These are phyloP conservation scores for Netelia virgata DNA, from an alignment of 2,888 invertebrate species.

Conservation along the genomic window DNA sequence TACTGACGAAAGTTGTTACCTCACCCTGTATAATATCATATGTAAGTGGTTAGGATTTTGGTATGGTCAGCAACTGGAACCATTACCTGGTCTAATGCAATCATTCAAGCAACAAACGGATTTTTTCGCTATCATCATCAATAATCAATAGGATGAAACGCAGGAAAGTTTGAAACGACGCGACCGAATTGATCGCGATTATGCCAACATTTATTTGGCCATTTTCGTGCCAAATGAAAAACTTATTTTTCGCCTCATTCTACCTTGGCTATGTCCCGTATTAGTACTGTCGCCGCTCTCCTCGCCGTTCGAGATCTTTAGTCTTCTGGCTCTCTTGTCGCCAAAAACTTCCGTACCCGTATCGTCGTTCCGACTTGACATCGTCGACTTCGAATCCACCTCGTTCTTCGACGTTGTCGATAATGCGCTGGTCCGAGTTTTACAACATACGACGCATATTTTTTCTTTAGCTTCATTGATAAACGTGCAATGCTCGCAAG, in stretches of 20 bases:
- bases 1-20: too few relatives aligned
- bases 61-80: too few relatives aligned
- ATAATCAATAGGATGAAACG: conserved; percentile 12
- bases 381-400: conserved; percentile 49
- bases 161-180: background rate
- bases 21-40: too few relatives aligned
- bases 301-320: conserved; percentile 78
- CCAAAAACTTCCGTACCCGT: conserved; percentile 61
- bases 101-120: too few relatives aligned
- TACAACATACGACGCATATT: conserved; percentile 94
- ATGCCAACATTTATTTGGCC: conserved; percentile 78
- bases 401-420: conserved; percentile 73
- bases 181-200: conserved; percentile 1
- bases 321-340: conserved; percentile 73
- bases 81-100: too few relatives aligned
- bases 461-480: conserved; percentile 92
- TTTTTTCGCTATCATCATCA: too few relatives aligned
- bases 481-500: conserved; percentile 96
- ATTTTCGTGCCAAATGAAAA: conserved; percentile 91
- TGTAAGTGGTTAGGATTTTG: too few relatives aligned
- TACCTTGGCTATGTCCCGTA: conserved; percentile 87
- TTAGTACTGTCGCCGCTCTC: conserved; percentile 82
- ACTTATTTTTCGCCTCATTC: conserved; percentile 90
- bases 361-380: conserved; percentile 45
- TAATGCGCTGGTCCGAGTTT: conserved; percentile 87